Evolutionary conservation across 2,888 invertebrate genomes (phyloP), one percentile per base, ranked within the genome.

Genomic region (Leptopilina syphax): DNA sequence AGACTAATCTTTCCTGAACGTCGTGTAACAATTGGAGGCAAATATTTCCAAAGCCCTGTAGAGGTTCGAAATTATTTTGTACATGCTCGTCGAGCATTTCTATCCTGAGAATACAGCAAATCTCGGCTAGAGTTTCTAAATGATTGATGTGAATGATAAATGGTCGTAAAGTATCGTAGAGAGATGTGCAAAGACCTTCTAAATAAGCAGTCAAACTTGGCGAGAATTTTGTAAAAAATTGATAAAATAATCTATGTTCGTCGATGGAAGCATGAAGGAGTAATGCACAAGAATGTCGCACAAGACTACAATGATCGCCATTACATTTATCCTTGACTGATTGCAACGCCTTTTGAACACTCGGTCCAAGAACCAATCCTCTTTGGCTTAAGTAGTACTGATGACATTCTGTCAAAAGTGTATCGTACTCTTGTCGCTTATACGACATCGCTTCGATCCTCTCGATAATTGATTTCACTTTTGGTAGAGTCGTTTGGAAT

Each of bases 71-170:
- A 89, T 96, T 97, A 86, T 96, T 95, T 84, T 95, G 95, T 24
- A 97, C 97, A 88, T 98, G 97, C 87, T 98, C 98, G 88, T 97
- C 97, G 10, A 98, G 93, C 94, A 98, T 97, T 93, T 98, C 98
- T 78, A 96, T 95, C 82, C 97, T 94, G 63, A 99, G 92, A 85
- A 99, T 98, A 65, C 97, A 96, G 90, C 99, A 99, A 76, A 99
- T 95, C 92, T 99, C 99, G 0, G 99, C 97, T 41, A 99, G 93
- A 0, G 99, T 99, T 93, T 99, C 99, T 89, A 99, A 93, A 92
- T 99, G 99, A 90, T 98, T 98, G 82, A 99, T 97, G 92, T 98
- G 97, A 83, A 99, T 98, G 79, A 99, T 96, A 86, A 97, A 95
- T 0, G 99, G 99, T 1, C 99, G 94, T 84, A 99, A 93, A 6